Evolutionary conservation across 2,888 invertebrate species (phyloP).

Genomic region (Salticus scenicus): DNA sequence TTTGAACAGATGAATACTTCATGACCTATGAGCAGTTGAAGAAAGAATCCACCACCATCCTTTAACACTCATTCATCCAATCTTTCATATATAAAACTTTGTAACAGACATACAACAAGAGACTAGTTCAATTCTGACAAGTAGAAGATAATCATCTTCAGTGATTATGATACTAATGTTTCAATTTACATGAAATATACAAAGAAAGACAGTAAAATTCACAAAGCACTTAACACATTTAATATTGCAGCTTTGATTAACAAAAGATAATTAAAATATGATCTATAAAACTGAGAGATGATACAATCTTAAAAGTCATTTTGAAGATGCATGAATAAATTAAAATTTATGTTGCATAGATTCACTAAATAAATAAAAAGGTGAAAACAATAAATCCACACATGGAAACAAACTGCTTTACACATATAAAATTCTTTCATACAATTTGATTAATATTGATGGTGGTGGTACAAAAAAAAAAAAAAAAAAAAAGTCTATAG

Average conservation of each 20-base stretch:
- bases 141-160: background rate
- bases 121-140: slow-evolving; percentile 8
- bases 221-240: slow-evolving; percentile 11
- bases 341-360: background rate
- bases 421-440: slow-evolving; percentile 9
- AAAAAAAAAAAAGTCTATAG: slow-evolving; percentile 19
- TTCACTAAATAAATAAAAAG: background rate
- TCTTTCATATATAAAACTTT: background rate
- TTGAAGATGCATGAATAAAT: background rate
- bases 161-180: background rate
- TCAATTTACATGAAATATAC: background rate
- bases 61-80: slow-evolving; percentile 8
- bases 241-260: background rate
- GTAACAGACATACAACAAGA: background rate
- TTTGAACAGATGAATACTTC: slow-evolving; percentile 23
- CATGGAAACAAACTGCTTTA: background rate
- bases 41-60: slow-evolving; percentile 41
- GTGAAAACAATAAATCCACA: background rate
- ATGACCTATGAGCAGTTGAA: slow-evolving; percentile 18
- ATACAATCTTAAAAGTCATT: background rate
- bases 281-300: background rate
- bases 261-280: background rate
- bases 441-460: slow-evolving; percentile 22
- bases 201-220: slow-evolving; percentile 2
- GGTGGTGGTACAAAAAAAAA: slow-evolving; percentile 42